Evolutionary conservation across 2,888 invertebrate genomes (phyloP), one percentile per base, ranked within the genome.

Genomic region (Acleris emargana): DNA sequence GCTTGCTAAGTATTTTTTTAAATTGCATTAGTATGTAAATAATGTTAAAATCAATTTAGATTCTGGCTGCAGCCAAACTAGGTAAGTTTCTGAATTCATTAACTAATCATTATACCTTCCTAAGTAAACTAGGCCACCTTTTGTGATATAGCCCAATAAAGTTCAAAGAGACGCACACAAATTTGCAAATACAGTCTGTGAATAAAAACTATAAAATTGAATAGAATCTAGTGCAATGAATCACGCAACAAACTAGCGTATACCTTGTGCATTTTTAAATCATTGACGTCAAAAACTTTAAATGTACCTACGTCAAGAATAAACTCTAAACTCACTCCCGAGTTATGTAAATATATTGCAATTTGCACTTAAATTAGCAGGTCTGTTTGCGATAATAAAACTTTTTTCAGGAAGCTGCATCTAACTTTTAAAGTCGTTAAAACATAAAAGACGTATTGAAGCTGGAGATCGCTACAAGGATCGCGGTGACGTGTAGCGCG

Each of bases 271-370:
- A 84, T 80, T 81, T 32, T 82, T 76, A 77, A 80, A 79, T 76
- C 78, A 81, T 76, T 85, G 84, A 83, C 84, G 84, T 86, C 83
- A 83, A 84, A 82, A 76, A 75, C 71, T 70, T 75, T 70, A 75
- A 75, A 75, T 75, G 75, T 77, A 38, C 38, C 38, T 38, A 76
- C 77, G 76, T 79, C 76, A 79, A 75, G 69, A 72, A 73, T 75
- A 69, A 62, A 54, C 59, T 54, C 32, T 32, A 45, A 52, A 61
- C 52, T 54, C 49, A 53, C 54, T 51, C 43, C 59, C 28, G 20
- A 64, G 59, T 60, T 51, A 64, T 38, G 50, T 60, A 60, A 64
- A 64, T 59, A 49, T 20, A 64, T 59, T 59, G 54, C 50, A 32
- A 50, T 54, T 54, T 43, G 11, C 54, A 45, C 59, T 60, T 13